A percentile compares a stretch with the other conserved stretches of the same genome.
Evolutionary conservation across 2,888 invertebrate genomes (phyloP).

Genomic region (Unio delphinus): DNA sequence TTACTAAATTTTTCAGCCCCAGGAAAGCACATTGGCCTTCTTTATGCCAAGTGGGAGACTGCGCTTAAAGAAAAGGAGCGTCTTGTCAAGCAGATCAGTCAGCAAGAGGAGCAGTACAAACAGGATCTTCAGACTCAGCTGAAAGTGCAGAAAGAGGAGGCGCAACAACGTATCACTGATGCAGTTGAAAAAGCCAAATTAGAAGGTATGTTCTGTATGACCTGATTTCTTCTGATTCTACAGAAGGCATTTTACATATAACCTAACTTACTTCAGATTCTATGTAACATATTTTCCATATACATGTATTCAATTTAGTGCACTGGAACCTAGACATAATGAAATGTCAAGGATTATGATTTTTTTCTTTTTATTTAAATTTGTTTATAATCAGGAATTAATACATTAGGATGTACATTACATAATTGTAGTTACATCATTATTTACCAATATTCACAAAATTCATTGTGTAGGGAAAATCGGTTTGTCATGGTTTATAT

Average conservation of each 20-base stretch:
- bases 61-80: slow-evolving; percentile 57
- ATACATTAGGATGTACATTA: neutral
- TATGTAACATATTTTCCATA: no score
- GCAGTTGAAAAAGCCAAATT: slow-evolving; percentile 61
- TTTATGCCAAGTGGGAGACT: slow-evolving; percentile 60
- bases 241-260: slow-evolving; percentile 49
- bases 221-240: no score
- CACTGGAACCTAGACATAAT: no score
- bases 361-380: no score
- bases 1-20: slow-evolving; percentile 48
- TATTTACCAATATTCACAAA: neutral
- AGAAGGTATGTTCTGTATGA: slow-evolving; percentile 50
- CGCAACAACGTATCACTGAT: slow-evolving; percentile 49
- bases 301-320: no score
- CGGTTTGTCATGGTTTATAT: no score
- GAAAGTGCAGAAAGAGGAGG: slow-evolving; percentile 44
- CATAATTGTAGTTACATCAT: neutral
- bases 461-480: neutral
- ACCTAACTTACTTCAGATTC: no score
- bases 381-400: no score
- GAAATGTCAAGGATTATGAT: no score
- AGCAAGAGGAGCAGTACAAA: slow-evolving; percentile 50
- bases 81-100: slow-evolving; percentile 49
- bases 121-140: slow-evolving; percentile 52
- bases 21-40: slow-evolving; percentile 56